Conservation (phyloP, 2,113 vertebrate genomes). For the Rhea americana region DNA sequence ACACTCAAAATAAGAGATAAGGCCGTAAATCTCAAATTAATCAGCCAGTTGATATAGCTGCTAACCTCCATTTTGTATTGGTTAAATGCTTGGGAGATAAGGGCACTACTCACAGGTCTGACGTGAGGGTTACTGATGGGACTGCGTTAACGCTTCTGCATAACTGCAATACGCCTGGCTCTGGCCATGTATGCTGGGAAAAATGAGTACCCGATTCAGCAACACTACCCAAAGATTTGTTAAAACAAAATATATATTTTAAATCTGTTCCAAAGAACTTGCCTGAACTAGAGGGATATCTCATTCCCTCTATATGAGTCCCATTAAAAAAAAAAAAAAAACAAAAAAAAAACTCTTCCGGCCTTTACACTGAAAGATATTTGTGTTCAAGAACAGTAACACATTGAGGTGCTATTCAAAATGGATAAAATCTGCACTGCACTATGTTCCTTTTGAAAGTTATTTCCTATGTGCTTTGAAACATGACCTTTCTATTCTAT, state of each 20-base stretch:
- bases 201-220: not conserved
- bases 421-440: not conserved
- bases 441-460: not conserved
- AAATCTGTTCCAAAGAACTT: not conserved
- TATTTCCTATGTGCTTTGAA: not conserved
- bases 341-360: no score
- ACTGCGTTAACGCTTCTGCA: not conserved
- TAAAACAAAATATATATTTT: not conserved
- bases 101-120: not conserved
- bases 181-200: no score
- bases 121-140: not conserved
- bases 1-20: not conserved
- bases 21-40: not conserved
- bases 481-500: not conserved
- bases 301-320: not conserved
- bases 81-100: not conserved
- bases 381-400: not conserved
- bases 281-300: no score
- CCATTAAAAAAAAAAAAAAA: not conserved
- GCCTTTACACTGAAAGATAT: no score
- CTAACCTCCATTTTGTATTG: not conserved
- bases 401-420: not conserved
- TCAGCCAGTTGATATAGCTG: not conserved
- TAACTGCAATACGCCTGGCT: not conserved
- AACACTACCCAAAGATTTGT: not conserved